These are phyloP conservation scores for Anas flavirostris DNA, from an alignment of 2,797 vertebrate genomes.

Conservation along the genomic window DNA sequence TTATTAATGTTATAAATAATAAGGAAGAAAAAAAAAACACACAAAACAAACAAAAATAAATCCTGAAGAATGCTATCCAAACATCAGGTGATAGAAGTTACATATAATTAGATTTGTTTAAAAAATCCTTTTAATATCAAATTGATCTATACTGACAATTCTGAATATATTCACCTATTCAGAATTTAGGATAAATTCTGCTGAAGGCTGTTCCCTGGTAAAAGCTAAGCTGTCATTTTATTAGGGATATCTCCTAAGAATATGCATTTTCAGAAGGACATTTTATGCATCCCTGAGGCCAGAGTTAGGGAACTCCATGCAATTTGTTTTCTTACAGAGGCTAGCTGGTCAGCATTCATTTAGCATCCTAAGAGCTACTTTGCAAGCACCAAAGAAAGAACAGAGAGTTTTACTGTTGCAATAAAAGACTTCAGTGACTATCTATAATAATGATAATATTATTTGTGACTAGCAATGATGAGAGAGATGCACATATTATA, in stretches of 20 bases:
- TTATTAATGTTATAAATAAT: neutral
- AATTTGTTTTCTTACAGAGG: neutral
- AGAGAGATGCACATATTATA: neutral
- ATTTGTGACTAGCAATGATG: neutral
- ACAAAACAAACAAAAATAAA: neutral
- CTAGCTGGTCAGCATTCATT: neutral
- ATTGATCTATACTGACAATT: neutral
- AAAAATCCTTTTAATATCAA: neutral
- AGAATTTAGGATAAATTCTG: neutral
- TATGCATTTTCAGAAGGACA: neutral
- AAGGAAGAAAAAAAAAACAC: neutral
- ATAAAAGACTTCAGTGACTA: neutral
- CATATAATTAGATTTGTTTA: neutral
- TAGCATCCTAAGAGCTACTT: neutral
- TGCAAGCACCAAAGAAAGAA: neutral
- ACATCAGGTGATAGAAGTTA: neutral
- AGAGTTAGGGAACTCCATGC: neutral
- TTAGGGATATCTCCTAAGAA: neutral
- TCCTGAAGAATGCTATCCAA: neutral
- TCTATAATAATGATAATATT: neutral
- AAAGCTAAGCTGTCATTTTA: neutral
- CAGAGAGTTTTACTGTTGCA: neutral
- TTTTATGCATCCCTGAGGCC: neutral
- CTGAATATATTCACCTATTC: neutral
- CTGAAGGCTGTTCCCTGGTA: neutral